These are phyloP conservation scores for Hydrozoanthus gracilis DNA, from an alignment of 92 coral and sea anemone species.

Conservation along the genomic window DNA sequence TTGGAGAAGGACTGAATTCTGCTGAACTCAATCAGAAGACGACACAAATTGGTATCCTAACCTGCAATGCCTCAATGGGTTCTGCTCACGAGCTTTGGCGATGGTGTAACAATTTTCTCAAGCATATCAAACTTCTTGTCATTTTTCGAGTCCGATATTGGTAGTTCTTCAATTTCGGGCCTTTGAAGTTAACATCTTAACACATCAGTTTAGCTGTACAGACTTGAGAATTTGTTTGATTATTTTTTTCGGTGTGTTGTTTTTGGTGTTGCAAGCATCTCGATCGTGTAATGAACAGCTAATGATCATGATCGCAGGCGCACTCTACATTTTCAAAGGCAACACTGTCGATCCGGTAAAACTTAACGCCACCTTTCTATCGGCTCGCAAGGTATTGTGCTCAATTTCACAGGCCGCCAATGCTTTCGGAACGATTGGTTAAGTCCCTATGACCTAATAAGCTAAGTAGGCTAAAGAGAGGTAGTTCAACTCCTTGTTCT, in stretches of 20 bases:
- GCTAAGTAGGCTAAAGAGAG: too few relatives aligned
- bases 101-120: conserved; percentile 12
- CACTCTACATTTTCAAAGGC: too few relatives aligned
- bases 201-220: too few relatives aligned
- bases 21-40: not conserved
- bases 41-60: not conserved
- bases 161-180: too few relatives aligned
- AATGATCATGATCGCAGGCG: not conserved
- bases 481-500: too few relatives aligned
- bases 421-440: too few relatives aligned
- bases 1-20: not conserved
- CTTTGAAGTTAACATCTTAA: too few relatives aligned
- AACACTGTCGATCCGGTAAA: too few relatives aligned
- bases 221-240: not conserved
- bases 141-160: not conserved
- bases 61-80: conserved; percentile 9
- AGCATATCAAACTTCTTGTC: not conserved
- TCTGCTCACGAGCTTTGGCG: not conserved
- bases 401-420: too few relatives aligned
- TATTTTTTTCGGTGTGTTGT: not conserved
- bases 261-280: not conserved
- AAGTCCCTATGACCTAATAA: too few relatives aligned
- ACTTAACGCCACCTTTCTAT: too few relatives aligned
- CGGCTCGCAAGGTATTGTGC: too few relatives aligned
- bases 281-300: not conserved